Evolutionary conservation across 1,140 invertebrate species (phyloP).

Genomic region (Drosophila setifemur): DNA sequence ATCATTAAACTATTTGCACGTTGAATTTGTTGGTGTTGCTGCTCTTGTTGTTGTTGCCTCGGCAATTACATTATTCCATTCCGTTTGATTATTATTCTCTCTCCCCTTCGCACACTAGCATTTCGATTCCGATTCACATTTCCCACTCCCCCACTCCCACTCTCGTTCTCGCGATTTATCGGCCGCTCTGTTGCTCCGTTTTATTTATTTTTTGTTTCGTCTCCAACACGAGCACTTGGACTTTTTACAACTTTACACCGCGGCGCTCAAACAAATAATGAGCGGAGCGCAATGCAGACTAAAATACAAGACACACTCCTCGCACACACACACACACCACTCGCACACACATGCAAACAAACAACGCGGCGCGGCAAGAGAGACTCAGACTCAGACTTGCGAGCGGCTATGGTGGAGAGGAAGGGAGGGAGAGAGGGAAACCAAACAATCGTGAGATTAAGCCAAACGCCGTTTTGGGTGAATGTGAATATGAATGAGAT

Average conservation of each 20-base stretch:
- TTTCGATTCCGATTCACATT: background rate
- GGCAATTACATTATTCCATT: constrained; percentile 79
- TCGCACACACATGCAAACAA: constrained; percentile 42
- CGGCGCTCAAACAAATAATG: constrained; percentile 83
- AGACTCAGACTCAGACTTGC: constrained; percentile 57
- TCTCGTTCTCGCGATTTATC: constrained; percentile 37
- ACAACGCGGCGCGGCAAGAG: constrained; percentile 51
- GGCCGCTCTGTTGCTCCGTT: constrained; percentile 22
- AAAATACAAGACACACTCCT: constrained; percentile 78
- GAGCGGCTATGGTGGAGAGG: constrained; percentile 30
- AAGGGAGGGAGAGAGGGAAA: constrained; percentile 61
- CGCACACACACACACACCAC: constrained; percentile 52
- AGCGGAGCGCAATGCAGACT: constrained; percentile 80
- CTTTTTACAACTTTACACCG: constrained; percentile 82
- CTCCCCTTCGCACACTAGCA: constrained; percentile 32
- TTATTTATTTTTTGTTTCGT: constrained; percentile 24
- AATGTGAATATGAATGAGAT: constrained; percentile 81
- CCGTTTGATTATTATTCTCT: constrained; percentile 75
- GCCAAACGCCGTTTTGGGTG: constrained; percentile 80
- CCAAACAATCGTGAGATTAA: constrained; percentile 81
- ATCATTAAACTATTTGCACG: constrained; percentile 66
- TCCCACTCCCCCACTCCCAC: background rate
- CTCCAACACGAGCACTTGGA: constrained; percentile 61
- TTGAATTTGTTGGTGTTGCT: constrained; percentile 26
- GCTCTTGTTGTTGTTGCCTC: constrained; percentile 45